Conservation (phyloP, 35 echinoderm and acorn worm genomes). For the Hemicentrotus pulcherrimus region DNA sequence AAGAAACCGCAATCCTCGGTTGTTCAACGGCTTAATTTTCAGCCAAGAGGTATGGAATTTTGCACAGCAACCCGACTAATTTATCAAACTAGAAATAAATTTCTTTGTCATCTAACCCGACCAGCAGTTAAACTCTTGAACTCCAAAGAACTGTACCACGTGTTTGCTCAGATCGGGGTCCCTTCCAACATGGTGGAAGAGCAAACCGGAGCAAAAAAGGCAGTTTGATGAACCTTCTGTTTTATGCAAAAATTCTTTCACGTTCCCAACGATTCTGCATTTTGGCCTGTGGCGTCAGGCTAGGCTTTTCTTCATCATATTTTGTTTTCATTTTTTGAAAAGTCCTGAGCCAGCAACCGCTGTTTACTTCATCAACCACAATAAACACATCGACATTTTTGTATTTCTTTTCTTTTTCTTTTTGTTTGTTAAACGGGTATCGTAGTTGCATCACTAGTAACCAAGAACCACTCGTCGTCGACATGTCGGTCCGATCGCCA, state of each 20-base stretch:
- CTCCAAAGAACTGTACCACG: not conserved
- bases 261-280: not conserved
- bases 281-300: not conserved
- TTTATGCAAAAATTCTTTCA: constrained; percentile 8
- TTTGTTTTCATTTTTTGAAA: not conserved
- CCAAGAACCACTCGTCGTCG: too few species aligned
- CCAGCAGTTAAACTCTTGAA: constrained; percentile 43
- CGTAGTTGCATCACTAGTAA: too few species aligned
- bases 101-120: constrained; percentile 22
- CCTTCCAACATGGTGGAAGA: too few species aligned
- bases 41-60: constrained; percentile 23
- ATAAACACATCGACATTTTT: too few species aligned
- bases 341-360: too few species aligned
- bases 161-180: constrained; percentile 33
- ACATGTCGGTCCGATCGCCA: too few species aligned
- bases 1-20: not conserved
- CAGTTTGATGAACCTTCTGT: constrained; percentile 36
- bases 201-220: not conserved
- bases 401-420: too few species aligned
- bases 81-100: constrained; percentile 36
- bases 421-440: too few species aligned
- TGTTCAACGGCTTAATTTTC: constrained; percentile 15
- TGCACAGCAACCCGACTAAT: constrained; percentile 30
- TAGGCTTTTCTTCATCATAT: not conserved
- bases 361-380: too few species aligned